phyloP scores from a whole-genome alignment of 2,113 vertebrate genomes.

The Prunella himalayana region DNA sequence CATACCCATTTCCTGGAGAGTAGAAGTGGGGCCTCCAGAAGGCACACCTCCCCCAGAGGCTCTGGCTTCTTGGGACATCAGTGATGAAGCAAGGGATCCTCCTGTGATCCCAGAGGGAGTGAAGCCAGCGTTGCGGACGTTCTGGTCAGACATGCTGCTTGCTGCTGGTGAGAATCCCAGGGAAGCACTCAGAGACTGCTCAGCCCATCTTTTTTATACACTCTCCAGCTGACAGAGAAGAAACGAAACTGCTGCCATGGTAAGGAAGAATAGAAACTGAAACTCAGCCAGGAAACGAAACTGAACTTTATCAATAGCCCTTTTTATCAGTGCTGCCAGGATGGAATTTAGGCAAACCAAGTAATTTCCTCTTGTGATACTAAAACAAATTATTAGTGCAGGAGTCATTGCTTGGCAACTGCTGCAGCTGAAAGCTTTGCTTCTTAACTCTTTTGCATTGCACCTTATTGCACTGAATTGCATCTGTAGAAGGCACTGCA shows the following conservation, averaged over 20 bases:
- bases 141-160: slow-evolving; percentile 4
- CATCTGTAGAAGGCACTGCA: background rate
- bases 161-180: background rate
- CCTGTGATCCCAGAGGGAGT: background rate
- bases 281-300: background rate
- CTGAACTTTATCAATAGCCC: background rate
- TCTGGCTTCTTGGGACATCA: background rate
- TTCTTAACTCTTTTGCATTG: background rate
- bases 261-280: background rate
- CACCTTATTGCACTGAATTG: background rate
- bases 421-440: background rate
- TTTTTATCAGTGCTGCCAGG: background rate
- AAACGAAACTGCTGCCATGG: background rate
- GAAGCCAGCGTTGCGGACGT: background rate
- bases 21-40: slow-evolving; percentile 20
- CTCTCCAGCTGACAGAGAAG: background rate
- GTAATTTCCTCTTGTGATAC: background rate
- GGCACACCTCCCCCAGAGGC: background rate
- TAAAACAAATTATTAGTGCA: background rate
- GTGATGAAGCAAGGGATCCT: background rate
- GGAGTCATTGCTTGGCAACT: background rate
- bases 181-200: background rate
- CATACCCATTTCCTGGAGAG: slow-evolving; percentile 37
- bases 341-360: background rate
- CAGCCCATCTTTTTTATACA: background rate